These are phyloP conservation scores for Dolichotis patagonum DNA, from an alignment of 2,113 vertebrate genomes.

Conservation along the genomic window DNA sequence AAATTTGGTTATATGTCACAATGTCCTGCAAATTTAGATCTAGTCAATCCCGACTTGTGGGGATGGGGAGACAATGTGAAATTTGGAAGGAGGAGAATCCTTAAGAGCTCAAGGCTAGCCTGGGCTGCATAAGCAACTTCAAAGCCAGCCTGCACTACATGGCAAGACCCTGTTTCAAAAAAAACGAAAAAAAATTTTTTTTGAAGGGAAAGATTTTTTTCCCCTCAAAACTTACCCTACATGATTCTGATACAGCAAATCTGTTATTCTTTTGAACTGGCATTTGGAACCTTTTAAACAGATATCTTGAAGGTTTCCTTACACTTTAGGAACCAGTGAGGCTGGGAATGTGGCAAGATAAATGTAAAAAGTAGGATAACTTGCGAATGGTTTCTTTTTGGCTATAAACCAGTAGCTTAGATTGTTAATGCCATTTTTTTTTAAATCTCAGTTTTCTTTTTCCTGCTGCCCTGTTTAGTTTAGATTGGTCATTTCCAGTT, in stretches of 20 bases:
- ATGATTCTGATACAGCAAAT: not conserved
- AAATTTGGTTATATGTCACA: not conserved
- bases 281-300: not conserved
- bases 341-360: not conserved
- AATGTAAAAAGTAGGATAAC: conserved; percentile 9
- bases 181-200: not conserved
- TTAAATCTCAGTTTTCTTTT: conserved; percentile 34
- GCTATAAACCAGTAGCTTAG: not conserved
- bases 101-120: too few species aligned
- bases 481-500: conserved; percentile 39
- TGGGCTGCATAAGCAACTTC: not conserved
- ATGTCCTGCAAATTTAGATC: not conserved
- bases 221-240: not conserved
- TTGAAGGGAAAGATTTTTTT: not conserved
- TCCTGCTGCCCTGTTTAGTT: not conserved
- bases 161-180: not conserved
- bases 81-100: not conserved
- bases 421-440: not conserved
- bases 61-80: not conserved
- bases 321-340: not conserved
- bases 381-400: conserved; percentile 29
- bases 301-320: conserved; percentile 5
- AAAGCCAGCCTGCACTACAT: not conserved
- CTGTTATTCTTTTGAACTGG: not conserved
- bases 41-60: not conserved